These are phyloP conservation scores for Apostichopus parvimensis DNA, from an alignment of 35 echinoderm and acorn worm genomes.

Conservation along the genomic window DNA sequence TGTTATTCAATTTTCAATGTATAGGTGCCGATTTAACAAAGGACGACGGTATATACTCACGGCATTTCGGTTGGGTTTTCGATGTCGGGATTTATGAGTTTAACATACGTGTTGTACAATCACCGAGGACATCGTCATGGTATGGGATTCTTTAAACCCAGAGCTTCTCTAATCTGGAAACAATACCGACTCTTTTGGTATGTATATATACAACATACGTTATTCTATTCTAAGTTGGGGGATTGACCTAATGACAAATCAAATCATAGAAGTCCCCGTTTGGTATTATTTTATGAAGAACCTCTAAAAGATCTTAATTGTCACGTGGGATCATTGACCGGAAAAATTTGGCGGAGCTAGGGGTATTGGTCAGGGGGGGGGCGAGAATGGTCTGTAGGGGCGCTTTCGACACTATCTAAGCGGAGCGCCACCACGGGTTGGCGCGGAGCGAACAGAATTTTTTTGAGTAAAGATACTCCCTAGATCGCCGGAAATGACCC, in stretches of 20 bases:
- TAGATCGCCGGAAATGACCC: too few relatives aligned
- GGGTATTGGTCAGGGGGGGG: too few relatives aligned
- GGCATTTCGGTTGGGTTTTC: slow-evolving; percentile 5
- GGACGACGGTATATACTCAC: slow-evolving; percentile 33
- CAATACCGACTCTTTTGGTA: not conserved
- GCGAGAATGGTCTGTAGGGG: too few relatives aligned
- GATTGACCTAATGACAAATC: not conserved
- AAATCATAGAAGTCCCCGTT: not conserved
- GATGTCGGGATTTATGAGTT: not conserved
- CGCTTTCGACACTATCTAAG: too few relatives aligned
- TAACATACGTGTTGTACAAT: slow-evolving; percentile 5
- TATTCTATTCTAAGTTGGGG: not conserved
- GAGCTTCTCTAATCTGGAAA: not conserved
- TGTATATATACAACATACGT: too few relatives aligned
- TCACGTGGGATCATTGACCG: too few relatives aligned
- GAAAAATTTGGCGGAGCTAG: too few relatives aligned
- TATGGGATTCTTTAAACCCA: not conserved
- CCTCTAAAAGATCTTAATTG: too few relatives aligned
- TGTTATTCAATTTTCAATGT: not conserved
- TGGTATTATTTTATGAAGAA: too few relatives aligned
- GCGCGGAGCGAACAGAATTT: too few relatives aligned
- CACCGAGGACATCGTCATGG: not conserved
- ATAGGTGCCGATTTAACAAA: slow-evolving; percentile 26
- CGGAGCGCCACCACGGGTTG: too few relatives aligned
- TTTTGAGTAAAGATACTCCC: too few relatives aligned